phyloP scores from a whole-genome alignment of 2,888 invertebrate genomes.

The Caenorhabditis auriculariae region DNA sequence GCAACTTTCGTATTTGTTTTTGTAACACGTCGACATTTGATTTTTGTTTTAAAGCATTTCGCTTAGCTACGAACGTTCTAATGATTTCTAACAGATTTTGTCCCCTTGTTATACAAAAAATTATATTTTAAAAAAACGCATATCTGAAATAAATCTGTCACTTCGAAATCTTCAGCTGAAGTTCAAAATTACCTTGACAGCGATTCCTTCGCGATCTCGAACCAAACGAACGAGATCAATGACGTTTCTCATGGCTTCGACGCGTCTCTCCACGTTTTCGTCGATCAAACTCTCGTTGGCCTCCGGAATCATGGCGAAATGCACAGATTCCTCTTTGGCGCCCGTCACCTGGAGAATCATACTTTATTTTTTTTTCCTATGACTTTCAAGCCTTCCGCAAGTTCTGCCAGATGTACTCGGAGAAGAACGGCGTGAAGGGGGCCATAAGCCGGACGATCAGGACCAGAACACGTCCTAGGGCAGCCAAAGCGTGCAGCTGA shows the following conservation, averaged over 20 bases:
- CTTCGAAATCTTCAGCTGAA: neutral
- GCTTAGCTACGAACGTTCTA: no score
- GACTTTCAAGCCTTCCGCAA: conserved; percentile 72
- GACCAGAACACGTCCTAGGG: conserved; percentile 83
- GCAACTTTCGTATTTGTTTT: neutral
- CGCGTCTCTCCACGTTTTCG: conserved; percentile 82
- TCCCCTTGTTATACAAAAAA: no score
- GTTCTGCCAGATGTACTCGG: conserved; percentile 91
- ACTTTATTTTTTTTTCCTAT: neutral
- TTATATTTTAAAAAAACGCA: neutral
- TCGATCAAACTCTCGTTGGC: conserved; percentile 74
- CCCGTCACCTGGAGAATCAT: conserved; percentile 42
- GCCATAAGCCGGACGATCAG: conserved; percentile 91
- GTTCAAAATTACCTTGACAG: conserved; percentile 77
- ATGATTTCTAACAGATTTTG: no score
- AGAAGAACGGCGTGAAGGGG: conserved; percentile 93
- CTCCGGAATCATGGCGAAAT: conserved; percentile 85
- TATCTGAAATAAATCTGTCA: neutral
- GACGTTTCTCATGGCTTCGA: conserved; percentile 85
- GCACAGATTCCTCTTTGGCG: conserved; percentile 74
- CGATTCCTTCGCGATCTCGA: conserved; percentile 87
- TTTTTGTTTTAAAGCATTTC: no score
- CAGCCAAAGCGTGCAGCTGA: conserved; percentile 81
- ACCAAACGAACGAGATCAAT: conserved; percentile 90
- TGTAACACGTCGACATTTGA: neutral